These are phyloP conservation scores for Drosophila paucipuncta DNA, from an alignment of 2,888 invertebrate genomes.

Conservation along the genomic window DNA sequence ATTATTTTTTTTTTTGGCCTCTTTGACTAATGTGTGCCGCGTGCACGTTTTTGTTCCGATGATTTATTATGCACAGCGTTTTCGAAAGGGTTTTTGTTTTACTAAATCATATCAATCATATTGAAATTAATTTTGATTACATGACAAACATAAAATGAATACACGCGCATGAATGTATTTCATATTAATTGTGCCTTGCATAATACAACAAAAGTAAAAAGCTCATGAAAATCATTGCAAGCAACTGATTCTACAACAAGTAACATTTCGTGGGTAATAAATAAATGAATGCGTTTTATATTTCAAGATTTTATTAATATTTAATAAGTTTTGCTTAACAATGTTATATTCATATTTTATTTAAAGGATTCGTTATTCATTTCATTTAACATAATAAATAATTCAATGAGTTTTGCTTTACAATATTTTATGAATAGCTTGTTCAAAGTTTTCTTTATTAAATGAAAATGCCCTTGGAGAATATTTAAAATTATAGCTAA, in stretches of 20 bases:
- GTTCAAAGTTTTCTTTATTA: not conserved
- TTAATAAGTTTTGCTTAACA: too few species aligned
- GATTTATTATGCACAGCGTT: constrained; percentile 69
- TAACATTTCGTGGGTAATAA: not conserved
- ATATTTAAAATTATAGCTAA: not conserved
- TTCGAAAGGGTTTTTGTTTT: constrained; percentile 60
- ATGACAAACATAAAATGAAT: constrained; percentile 41
- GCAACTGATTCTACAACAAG: not conserved
- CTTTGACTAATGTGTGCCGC: constrained; percentile 79
- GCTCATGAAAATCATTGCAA: not conserved
- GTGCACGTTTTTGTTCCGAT: constrained; percentile 68
- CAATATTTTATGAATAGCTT: not conserved
- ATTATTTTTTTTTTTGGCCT: constrained; percentile 34
- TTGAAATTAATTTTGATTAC: constrained; percentile 73
- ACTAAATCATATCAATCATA: constrained; percentile 74
- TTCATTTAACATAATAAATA: not conserved
- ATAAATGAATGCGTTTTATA: not conserved
- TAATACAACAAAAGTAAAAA: not conserved
- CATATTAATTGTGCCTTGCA: not conserved
- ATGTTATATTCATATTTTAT: not conserved
- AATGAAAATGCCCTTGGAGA: not conserved
- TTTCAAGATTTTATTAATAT: too few species aligned
- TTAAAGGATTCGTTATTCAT: not conserved
- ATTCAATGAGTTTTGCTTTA: not conserved
- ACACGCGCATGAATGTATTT: not conserved